Evolutionary conservation across 2,888 invertebrate species (phyloP), one percentile per base, ranked within the genome.

Genomic region (Synanthedon formicaeformis): DNA sequence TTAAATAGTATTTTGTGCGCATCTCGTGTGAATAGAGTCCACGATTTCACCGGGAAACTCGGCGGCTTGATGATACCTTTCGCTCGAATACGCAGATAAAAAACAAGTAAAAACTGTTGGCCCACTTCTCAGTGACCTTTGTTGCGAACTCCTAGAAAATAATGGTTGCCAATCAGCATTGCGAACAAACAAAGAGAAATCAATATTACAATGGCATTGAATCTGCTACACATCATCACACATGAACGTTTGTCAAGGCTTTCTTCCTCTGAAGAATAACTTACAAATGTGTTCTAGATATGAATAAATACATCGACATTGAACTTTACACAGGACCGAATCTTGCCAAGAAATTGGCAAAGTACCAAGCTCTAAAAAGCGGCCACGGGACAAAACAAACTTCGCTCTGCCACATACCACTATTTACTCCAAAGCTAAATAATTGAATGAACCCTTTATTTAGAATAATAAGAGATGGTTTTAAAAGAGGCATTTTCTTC

Each of bases 51-150:
- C 78, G 73, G 76, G 80, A 80, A 80, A 75, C 75, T 59, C 66
- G 66, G 60, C 62, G 63, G 65, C 69, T 69, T 69, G 76, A 73
- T 78, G 78, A 78, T 81, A 79, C 85, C 81, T 85, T 85, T 82
- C 83, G 83, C 83, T 86, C 75, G 75, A 78, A 79, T 74, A 75
- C 73, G 74, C 65, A 73, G 77, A 80, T 79, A 77, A 71, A 73
- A 73, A 78, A 72, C 73, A 6, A 74, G 74, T 73, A 78, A 79
- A 78, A 81, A 81, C 77, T 63, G 63, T 67, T 77, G 84, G 74
- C 70, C 83, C 63, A 82, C 78, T 83, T 85, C 78, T 74, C 81
- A 81, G 76, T 84, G 81, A 82, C 80, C 81, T 83, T 82, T 81
- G 80, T 81, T 79, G 73, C 68, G 62, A 58, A 66, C 68, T 67